A percentile compares a stretch with the other conserved stretches of the same genome.
Evolutionary conservation across 2,113 vertebrate species (phyloP).

Genomic region (Lycocorax pyrrhopterus): DNA sequence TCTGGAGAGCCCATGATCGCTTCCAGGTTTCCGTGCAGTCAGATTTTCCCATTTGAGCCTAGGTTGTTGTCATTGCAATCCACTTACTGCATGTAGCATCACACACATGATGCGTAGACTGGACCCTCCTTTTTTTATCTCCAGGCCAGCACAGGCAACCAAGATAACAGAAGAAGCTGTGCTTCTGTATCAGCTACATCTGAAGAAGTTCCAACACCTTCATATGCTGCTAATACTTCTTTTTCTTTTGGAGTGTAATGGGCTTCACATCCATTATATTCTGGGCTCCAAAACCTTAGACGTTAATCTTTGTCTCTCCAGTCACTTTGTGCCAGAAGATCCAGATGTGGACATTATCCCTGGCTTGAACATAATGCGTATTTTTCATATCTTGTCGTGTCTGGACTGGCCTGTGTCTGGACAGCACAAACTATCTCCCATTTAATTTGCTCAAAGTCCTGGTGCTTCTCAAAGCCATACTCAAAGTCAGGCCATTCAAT

Average conservation of each 20-base stretch:
- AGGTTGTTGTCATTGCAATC: not conserved
- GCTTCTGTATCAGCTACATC: not conserved
- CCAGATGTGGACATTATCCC: not conserved
- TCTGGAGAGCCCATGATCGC: fast-evolving
- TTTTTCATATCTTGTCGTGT: not conserved
- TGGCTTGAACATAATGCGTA: not conserved
- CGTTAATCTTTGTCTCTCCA: not conserved
- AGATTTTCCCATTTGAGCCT: not conserved
- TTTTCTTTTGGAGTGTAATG: not conserved
- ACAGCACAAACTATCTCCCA: not conserved
- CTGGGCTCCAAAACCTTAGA: not conserved
- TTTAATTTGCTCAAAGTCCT: not conserved
- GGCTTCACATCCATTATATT: not conserved
- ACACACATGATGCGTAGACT: fast-evolving
- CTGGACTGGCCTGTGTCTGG: too few relatives aligned
- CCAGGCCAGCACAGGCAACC: not conserved
- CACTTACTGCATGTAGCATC: not conserved
- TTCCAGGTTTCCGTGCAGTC: not conserved
- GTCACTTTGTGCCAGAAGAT: not conserved
- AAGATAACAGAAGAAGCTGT: not conserved
- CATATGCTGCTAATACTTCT: not conserved
- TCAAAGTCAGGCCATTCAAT: not conserved
- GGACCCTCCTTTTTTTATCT: not conserved
- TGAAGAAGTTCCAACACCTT: not conserved
- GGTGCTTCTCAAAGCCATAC: not conserved